Evolutionary conservation across 2,113 vertebrate species (phyloP), one percentile per base, ranked within the genome.

Genomic region (Addax nasomaculatus): DNA sequence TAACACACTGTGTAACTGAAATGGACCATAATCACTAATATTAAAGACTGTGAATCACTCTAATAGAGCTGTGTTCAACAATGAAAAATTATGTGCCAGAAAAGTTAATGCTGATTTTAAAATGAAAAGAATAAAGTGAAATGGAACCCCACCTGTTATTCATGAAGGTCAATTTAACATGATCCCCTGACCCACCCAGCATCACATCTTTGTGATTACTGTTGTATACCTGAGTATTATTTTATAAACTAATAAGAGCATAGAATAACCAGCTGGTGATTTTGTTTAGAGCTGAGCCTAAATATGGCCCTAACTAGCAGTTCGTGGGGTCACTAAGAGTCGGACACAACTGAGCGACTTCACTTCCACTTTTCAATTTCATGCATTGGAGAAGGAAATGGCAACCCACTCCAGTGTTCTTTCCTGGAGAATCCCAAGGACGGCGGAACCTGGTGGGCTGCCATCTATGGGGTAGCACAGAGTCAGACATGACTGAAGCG

Each of bases 41-140:
- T 98, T 99, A 99, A 99, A 99, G 98, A 98, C 93, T 98, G 98
- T 99, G 98, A 99, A 98, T 99, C 98, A 98, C 98, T 98, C 98
- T 99, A 99, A 98, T 98, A 98, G 98, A 99, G 98, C 97, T 97
- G 96, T 98, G 97, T 98, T 99, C 98, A 97, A 99, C 99, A 99
- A 98, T 99, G 99, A 99, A 99, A 99, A 98, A 99, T 98, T 98
- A 98, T 98, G 98, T 98, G 98, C 98, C 98, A 98, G 98, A 98
- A 98, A 98, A 98, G 98, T 98, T 98, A 99, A 98, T 98, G 98
- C 98, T 98, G 92, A 93, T 98, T 99, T 99, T 97, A 98, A 98
- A 98, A 98, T 98, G 98, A 99, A 98, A 98, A 98, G 99, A 98
- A 98, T 98, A 98, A 99, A 98, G 95, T 7, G 91, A 99, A 99